Evolutionary conservation across 2,113 vertebrate species (phyloP), one percentile per base, ranked within the genome.

Genomic region (Rhodinocichla rosea): DNA sequence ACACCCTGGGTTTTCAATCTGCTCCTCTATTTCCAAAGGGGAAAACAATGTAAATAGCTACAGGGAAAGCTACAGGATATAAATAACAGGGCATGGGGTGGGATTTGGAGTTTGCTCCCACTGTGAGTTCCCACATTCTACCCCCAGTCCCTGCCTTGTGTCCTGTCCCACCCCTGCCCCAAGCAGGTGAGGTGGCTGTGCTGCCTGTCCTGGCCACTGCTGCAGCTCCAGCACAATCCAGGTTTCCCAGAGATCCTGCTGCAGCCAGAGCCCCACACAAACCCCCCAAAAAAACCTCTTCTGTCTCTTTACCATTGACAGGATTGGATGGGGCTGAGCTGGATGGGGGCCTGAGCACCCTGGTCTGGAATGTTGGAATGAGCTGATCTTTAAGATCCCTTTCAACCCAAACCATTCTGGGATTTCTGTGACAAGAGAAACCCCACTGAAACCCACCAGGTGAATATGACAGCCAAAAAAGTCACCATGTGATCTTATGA

Each of bases 1-100:
- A 94, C 39, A 96, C 87, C 64, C 56, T n/a, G 65, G 82, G 76
- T 94, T 97, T 96, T 96, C 96, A 97, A 91, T 95, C 94, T 96
- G 88, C 57, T 97, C 28, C 60, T 92, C 80, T 87, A 0, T 52
- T 69, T 92, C 76, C 17, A 0, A 94, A 96, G 73, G 92, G 84
- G 23, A 93, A 96, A 96, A 45, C 71, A 83, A 87, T 64, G 65
- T 47, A 93, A 96, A 90, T 2, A 93, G 67, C 85, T 93, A 45
- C 2, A 83, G 83, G 92, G 77, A 87, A 91, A 75, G 5, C 49
- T 50, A 50, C 50, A 93, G 35, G 55, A 65, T 68, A 50, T 68
- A 93, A 96, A 88, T n/a, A 64, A 42, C 0, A 1, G 75, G 30
- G 50, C 32, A 33, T 0, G 13, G 30, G 21, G 12, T 21, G 22